A percentile compares a stretch with the other conserved stretches of the same genome.
Evolutionary conservation across 2,888 invertebrate species (phyloP).

Genomic region (Melieria crassipennis): DNA sequence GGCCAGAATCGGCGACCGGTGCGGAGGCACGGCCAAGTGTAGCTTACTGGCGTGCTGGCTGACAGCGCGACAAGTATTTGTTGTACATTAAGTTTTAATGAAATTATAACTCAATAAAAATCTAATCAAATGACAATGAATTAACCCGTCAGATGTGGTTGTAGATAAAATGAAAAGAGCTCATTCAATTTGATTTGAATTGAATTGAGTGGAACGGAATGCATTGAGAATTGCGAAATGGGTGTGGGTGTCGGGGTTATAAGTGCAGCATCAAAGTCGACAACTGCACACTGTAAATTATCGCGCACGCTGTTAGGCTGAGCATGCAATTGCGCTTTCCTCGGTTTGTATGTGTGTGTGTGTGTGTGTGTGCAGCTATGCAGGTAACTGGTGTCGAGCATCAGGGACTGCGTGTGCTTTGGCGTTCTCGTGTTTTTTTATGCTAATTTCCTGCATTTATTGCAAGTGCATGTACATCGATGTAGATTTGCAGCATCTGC

Average conservation of each 20-base stretch:
- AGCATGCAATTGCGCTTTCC: neutral
- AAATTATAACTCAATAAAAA: slow-evolving; percentile 58
- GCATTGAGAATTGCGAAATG: neutral
- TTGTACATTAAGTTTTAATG: slow-evolving; percentile 46
- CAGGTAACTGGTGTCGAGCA: too few relatives aligned
- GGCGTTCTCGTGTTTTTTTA: slow-evolving; percentile 31
- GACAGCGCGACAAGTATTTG: neutral
- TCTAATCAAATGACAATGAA: slow-evolving; percentile 54
- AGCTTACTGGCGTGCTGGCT: slow-evolving; percentile 3
- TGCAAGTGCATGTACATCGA: too few relatives aligned
- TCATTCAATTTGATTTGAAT: slow-evolving; percentile 5
- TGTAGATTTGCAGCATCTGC: too few relatives aligned
- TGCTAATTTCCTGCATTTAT: slow-evolving; percentile 41
- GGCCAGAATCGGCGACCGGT: neutral
- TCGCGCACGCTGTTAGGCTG: neutral
- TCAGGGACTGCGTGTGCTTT: slow-evolving; percentile 6
- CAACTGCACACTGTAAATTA: too few relatives aligned
- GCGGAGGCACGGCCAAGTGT: neutral
- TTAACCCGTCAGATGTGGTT: slow-evolving; percentile 20
- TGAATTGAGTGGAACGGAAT: neutral
- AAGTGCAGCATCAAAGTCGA: neutral
- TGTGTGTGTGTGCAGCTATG: neutral
- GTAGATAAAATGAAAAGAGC: neutral
- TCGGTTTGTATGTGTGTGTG: neutral
- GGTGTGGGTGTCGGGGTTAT: neutral